A percentile compares a stretch with the other conserved stretches of the same genome.
Evolutionary conservation across 2,797 vertebrate species (phyloP).

Genomic region (Peromyscus eremicus): DNA sequence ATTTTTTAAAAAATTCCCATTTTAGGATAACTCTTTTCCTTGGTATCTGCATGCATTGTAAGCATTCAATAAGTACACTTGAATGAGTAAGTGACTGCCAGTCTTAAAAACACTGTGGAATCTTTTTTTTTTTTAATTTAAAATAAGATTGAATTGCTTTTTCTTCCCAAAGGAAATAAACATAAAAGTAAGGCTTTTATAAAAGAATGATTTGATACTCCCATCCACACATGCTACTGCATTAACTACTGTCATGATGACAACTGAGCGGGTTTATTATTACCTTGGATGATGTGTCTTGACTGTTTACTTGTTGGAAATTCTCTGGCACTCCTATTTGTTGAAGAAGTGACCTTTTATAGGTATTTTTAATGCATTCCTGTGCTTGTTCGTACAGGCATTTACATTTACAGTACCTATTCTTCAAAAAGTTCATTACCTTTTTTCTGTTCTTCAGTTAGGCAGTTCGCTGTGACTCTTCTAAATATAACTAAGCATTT

Average conservation of each 20-base stretch:
- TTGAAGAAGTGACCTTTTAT: conserved; percentile 57
- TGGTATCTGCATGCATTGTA: conserved; percentile 26
- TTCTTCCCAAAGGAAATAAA: conserved; percentile 72
- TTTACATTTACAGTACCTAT: conserved; percentile 52
- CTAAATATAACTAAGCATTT: conserved; percentile 63
- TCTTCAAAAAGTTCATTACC: conserved; percentile 48
- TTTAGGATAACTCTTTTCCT: conserved; percentile 67
- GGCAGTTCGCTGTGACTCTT: conserved; percentile 42
- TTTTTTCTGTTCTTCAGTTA: conserved; percentile 11
- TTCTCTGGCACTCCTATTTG: conserved; percentile 41
- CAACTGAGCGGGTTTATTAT: conserved; percentile 33
- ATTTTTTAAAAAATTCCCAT: conserved; percentile 24
- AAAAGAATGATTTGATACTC: conserved; percentile 54
- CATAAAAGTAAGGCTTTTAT: conserved; percentile 63
- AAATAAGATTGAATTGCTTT: conserved; percentile 71
- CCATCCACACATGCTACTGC: background rate
- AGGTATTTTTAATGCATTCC: conserved; percentile 7
- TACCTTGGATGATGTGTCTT: conserved; percentile 50
- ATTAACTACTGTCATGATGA: conserved; percentile 66
- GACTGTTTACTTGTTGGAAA: conserved; percentile 59
- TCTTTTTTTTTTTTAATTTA: conserved; percentile 41
- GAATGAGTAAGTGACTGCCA: conserved; percentile 64
- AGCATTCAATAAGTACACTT: conserved; percentile 64
- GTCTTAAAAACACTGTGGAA: conserved; percentile 51
- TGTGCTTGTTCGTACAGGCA: conserved; percentile 48